A percentile compares a stretch with the other conserved stretches of the same genome.
Evolutionary conservation across 2,888 invertebrate genomes (phyloP).

Genomic region (Thyatira batis): DNA sequence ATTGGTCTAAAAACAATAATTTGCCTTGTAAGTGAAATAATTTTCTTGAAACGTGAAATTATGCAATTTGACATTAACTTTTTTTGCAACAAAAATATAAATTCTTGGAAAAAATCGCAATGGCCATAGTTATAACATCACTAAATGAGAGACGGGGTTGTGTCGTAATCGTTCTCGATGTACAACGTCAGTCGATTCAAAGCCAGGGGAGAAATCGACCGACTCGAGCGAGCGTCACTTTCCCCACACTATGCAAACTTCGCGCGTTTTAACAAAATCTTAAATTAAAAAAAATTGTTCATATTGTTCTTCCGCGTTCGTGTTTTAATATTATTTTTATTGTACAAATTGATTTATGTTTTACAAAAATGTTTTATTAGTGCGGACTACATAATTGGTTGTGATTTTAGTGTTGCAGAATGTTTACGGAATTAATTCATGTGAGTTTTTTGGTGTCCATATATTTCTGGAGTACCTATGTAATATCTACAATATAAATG

Average conservation of each 20-base stretch:
- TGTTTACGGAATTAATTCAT: not conserved
- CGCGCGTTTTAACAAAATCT: slow-evolving; percentile 26
- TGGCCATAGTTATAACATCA: slow-evolving; percentile 34
- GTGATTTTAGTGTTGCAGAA: not conserved
- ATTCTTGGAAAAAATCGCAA: slow-evolving; percentile 23
- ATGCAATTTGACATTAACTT: not conserved
- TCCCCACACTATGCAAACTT: slow-evolving; percentile 57
- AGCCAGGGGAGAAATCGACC: slow-evolving; percentile 67
- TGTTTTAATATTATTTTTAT: slow-evolving; percentile 1
- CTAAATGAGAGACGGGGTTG: slow-evolving; percentile 39
- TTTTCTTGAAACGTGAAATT: not conserved
- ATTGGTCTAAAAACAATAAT: not conserved
- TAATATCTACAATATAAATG: too few relatives aligned
- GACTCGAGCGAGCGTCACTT: slow-evolving; percentile 48
- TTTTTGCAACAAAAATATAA: slow-evolving; percentile 1
- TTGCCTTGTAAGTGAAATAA: not conserved
- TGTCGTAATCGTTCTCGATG: slow-evolving; percentile 58
- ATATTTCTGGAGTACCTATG: too few relatives aligned
- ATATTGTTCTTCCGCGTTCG: slow-evolving; percentile 1
- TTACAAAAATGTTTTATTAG: slow-evolving; percentile 15
- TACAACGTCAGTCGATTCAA: slow-evolving; percentile 58
- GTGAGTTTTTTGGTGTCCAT: too few relatives aligned
- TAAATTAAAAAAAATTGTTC: not conserved
- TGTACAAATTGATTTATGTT: not conserved
- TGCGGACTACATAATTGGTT: slow-evolving; percentile 14